Evolutionary conservation across 2,888 invertebrate genomes (phyloP).

Genomic region (Lepidochitona cinerea): DNA sequence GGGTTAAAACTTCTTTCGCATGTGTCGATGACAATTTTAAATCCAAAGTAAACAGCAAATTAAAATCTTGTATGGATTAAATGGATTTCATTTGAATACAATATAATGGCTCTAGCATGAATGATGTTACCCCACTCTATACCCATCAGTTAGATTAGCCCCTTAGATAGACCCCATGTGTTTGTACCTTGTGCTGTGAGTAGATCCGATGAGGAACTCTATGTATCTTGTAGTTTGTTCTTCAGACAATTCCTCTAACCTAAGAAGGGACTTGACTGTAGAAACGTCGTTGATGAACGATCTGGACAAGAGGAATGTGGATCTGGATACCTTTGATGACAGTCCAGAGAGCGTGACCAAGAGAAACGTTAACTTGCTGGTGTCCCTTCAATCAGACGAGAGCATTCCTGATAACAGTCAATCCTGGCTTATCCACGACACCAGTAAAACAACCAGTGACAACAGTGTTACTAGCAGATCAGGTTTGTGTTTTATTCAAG

Average conservation of each 20-base stretch:
- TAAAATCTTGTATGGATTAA: too few species aligned
- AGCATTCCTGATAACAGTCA: constrained; percentile 44
- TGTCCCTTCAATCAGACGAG: constrained; percentile 57
- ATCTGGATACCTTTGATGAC: constrained; percentile 45
- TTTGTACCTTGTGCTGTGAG: too few species aligned
- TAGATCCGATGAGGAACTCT: too few species aligned
- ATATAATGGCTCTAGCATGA: too few species aligned
- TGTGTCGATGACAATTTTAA: too few species aligned
- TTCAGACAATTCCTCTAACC: constrained; percentile 33
- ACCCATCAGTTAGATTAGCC: too few species aligned
- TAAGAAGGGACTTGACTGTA: constrained; percentile 61
- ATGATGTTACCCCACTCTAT: too few species aligned
- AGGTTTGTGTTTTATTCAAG: too few species aligned
- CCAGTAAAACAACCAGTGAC: constrained; percentile 58
- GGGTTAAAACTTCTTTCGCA: too few species aligned
- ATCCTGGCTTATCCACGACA: constrained; percentile 50
- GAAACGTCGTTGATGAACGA: constrained; percentile 66
- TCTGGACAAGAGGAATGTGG: constrained; percentile 60
- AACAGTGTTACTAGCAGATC: constrained; percentile 54
- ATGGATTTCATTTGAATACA: too few species aligned
- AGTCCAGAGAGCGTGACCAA: constrained; percentile 47
- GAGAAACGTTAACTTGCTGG: constrained; percentile 59
- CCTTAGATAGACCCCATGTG: too few species aligned
- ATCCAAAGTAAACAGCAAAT: too few species aligned
- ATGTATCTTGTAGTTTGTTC: background rate